phyloP scores from a whole-genome alignment of 2,113 vertebrate species.

The Nothobranchius kuhntae region DNA sequence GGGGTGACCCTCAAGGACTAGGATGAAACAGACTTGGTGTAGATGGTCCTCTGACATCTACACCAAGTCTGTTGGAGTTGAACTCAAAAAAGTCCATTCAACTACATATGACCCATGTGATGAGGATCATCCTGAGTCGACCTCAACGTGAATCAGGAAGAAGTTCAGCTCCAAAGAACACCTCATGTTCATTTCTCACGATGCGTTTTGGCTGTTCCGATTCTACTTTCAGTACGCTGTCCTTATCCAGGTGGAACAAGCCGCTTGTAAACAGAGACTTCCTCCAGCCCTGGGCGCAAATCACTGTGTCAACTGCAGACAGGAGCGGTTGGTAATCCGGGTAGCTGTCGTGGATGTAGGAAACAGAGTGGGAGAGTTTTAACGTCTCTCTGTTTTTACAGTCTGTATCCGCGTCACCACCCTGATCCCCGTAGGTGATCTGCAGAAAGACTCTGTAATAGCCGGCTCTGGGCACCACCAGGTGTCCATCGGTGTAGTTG shows the following conservation, averaged over 20 bases:
- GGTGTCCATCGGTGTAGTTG: constrained; percentile 10
- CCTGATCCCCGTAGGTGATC: constrained; percentile 48
- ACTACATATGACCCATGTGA: neutral
- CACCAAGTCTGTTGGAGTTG: no score
- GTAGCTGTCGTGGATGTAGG: neutral
- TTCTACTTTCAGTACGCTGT: neutral
- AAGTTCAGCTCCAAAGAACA: constrained; percentile 62
- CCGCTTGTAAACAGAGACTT: constrained; percentile 47
- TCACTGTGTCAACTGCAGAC: constrained; percentile 13
- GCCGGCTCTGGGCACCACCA: constrained; percentile 46
- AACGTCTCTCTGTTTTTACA: fast-evolving
- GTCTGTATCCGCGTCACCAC: fast-evolving
- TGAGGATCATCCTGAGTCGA: neutral
- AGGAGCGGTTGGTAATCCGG: fast-evolving
- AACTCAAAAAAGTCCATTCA: no score
- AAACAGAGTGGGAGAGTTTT: neutral
- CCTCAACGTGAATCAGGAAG: neutral
- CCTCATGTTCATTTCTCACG: fast-evolving
- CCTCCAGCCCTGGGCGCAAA: neutral
- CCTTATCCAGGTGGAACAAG: constrained; percentile 13
- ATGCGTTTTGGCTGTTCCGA: neutral
- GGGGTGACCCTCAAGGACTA: no score
- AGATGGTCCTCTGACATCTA: no score
- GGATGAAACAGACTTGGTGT: no score
- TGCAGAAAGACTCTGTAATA: constrained; percentile 70